These are phyloP conservation scores for Trachelus stipa DNA, from an alignment of 2,888 invertebrate genomes.

Conservation along the genomic window DNA sequence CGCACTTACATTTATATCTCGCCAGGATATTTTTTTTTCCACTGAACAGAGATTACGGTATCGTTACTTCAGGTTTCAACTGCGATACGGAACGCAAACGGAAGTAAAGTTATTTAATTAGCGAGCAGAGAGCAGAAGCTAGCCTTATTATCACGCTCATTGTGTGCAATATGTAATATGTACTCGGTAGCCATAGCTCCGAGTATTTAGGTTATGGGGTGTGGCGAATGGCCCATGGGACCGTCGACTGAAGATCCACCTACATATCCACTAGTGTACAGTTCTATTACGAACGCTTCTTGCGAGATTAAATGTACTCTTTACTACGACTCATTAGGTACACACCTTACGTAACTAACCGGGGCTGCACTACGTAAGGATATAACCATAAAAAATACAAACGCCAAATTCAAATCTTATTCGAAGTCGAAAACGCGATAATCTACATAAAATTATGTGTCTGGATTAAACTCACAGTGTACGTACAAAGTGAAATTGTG, in stretches of 20 bases:
- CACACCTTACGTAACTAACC: neutral
- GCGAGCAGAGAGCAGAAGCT: neutral
- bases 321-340: neutral
- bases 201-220: slow-evolving; percentile 47
- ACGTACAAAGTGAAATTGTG: too few relatives aligned
- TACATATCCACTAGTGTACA: slow-evolving; percentile 21
- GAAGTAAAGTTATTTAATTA: slow-evolving; percentile 13
- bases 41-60: too few relatives aligned
- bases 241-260: slow-evolving; percentile 32
- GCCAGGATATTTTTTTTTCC: too few relatives aligned
- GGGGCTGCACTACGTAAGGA: too few relatives aligned
- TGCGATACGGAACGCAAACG: too few relatives aligned
- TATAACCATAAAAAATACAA: too few relatives aligned
- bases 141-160: slow-evolving; percentile 2
- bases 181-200: slow-evolving; percentile 17
- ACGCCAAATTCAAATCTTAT: too few relatives aligned
- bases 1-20: too few relatives aligned
- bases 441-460: too few relatives aligned
- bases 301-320: slow-evolving; percentile 2
- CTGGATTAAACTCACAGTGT: too few relatives aligned
- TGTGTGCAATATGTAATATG: neutral
- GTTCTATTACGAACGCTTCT: neutral
- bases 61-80: too few relatives aligned
- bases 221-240: slow-evolving; percentile 42
- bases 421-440: too few relatives aligned